phyloP scores from a whole-genome alignment of 2,113 vertebrate genomes.

The Zosterops hypoxanthus region DNA sequence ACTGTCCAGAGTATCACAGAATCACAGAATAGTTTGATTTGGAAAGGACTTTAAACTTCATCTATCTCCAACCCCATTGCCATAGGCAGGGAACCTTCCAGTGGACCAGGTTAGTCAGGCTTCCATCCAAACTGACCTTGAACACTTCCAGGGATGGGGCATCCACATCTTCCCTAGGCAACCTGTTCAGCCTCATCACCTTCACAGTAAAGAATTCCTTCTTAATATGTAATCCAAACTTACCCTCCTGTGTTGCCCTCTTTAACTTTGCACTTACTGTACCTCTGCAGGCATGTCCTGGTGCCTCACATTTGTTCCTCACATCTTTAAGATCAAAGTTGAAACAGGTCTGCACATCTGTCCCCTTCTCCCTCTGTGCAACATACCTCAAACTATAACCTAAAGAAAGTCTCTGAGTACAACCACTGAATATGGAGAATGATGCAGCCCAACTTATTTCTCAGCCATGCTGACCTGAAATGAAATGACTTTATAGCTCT shows the following conservation, averaged over 20 bases:
- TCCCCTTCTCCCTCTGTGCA: neutral
- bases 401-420: neutral
- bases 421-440: neutral
- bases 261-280: neutral
- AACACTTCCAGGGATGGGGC: neutral
- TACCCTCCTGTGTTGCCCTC: neutral
- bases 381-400: neutral
- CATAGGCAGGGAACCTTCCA: neutral
- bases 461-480: neutral
- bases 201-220: neutral
- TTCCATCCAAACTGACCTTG: neutral
- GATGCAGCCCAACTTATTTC: neutral
- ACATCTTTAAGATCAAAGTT: neutral
- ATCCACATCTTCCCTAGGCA: neutral
- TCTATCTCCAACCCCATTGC: rapidly evolving
- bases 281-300: neutral
- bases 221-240: neutral
- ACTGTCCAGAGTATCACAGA: neutral
- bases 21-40: neutral
- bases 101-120: neutral
- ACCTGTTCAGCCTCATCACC: neutral
- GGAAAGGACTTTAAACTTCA: neutral
- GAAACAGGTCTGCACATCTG: neutral
- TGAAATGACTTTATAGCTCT: neutral
- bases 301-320: neutral